A percentile compares a stretch with the other conserved stretches of the same genome.
These are phyloP conservation scores for Dysdera silvatica DNA, from an alignment of 1,140 invertebrate species.

Conservation along the genomic window DNA sequence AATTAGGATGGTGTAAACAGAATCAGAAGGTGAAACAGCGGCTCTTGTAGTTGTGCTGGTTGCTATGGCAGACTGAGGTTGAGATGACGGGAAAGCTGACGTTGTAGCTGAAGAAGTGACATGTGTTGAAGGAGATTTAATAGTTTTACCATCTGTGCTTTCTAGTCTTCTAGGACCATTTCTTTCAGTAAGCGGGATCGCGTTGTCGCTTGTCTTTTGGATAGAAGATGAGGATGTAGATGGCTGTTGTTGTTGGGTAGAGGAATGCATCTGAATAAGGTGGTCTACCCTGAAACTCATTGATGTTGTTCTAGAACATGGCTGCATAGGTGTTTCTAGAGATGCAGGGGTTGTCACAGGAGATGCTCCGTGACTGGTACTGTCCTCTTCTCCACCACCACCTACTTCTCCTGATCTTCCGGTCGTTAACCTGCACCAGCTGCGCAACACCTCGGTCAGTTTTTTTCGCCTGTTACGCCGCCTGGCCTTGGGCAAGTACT, in stretches of 20 bases:
- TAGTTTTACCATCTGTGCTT: not conserved
- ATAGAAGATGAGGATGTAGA: not conserved
- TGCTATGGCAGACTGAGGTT: not conserved
- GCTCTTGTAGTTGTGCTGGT: slow-evolving; percentile 10
- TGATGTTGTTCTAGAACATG: slow-evolving; percentile 25
- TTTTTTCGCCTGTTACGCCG: slow-evolving; percentile 15
- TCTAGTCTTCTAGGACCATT: slow-evolving; percentile 19
- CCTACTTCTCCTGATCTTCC: too few species aligned
- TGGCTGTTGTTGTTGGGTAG: not conserved
- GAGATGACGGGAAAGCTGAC: not conserved
- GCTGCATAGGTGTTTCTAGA: slow-evolving; percentile 65
- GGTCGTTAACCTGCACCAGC: slow-evolving; percentile 38
- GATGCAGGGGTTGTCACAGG: slow-evolving; percentile 62
- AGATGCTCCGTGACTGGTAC: slow-evolving; percentile 37
- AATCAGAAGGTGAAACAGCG: slow-evolving; percentile 37
- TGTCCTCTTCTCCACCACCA: slow-evolving; percentile 38
- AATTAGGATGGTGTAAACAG: slow-evolving; percentile 84
- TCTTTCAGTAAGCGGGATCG: slow-evolving; percentile 39
- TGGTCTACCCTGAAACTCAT: slow-evolving; percentile 24
- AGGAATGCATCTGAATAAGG: slow-evolving; percentile 2
- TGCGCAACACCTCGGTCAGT: slow-evolving; percentile 20
- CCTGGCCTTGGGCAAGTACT: slow-evolving; percentile 16
- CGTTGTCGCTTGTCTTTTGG: slow-evolving; percentile 37
- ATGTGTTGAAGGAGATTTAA: not conserved
- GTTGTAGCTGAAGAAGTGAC: not conserved